Evolutionary conservation across 2,113 vertebrate genomes (phyloP).

Genomic region (Neopipo cinnamomea): DNA sequence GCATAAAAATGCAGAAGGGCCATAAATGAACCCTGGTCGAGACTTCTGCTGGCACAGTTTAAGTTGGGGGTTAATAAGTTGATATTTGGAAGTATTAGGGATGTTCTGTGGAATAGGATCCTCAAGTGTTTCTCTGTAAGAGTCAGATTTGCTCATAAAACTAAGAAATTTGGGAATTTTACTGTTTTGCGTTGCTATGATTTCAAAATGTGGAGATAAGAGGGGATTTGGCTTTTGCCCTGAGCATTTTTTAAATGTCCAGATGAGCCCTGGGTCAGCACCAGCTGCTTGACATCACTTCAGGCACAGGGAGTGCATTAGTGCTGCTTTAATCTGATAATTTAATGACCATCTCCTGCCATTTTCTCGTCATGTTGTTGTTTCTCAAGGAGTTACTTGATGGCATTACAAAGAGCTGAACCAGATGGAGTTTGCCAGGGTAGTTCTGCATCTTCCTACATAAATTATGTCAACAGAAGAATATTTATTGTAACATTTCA

Average conservation of each 20-base stretch:
- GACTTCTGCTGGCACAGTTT: background rate
- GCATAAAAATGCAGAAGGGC: background rate
- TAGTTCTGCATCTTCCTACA: background rate
- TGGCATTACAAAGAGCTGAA: background rate
- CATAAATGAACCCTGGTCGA: background rate
- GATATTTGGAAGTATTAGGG: background rate
- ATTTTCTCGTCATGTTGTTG: background rate
- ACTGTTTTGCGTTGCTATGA: background rate
- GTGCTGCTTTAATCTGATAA: background rate
- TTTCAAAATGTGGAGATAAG: background rate
- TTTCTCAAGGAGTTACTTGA: background rate
- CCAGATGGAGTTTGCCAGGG: background rate
- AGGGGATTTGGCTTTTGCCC: background rate
- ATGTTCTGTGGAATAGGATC: background rate
- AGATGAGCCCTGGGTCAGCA: background rate
- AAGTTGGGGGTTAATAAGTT: background rate
- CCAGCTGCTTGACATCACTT: background rate
- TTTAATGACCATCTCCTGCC: background rate
- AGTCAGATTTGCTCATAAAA: background rate
- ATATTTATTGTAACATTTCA: background rate
- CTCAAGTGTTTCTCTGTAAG: background rate
- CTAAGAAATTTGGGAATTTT: background rate
- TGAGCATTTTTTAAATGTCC: rapidly evolving
- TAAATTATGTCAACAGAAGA: background rate
- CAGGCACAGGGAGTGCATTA: background rate